Evolutionary conservation across 2,113 vertebrate species (phyloP), one percentile per base, ranked within the genome.

Genomic region (Vireo altiloquus): DNA sequence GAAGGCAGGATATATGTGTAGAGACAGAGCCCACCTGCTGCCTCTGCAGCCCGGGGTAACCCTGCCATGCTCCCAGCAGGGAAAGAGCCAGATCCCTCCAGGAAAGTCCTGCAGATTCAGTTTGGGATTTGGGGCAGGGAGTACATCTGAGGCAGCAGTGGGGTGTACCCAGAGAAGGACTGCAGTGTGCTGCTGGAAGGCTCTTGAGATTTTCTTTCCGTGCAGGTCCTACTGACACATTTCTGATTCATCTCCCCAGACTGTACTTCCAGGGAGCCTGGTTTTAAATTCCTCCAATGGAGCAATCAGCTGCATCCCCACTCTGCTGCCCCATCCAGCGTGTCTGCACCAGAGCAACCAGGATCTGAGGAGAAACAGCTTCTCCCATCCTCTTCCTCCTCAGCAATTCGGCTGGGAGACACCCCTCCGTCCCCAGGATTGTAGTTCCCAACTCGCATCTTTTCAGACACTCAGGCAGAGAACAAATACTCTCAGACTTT

Each of bases 401-500:
- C 83, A 46, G 28, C 80, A 31, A 0, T 57, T 52, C 39, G 47
- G 8, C 75, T 54, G 24, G 42, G 65, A 89, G 22, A 57, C 57
- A 52, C 14, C 31, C 14, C 37, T 76, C 68, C 25, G 17, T 10
- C 27, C 31, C 80, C 0, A 0, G 20, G 39, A 33, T 3, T 5
- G 0, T 50, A n/a, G 39, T 33, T 76, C 49, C 42, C 37, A 11
- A 27, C 50, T 35, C 4, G 0, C 79, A 61, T 21, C 20, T 90
- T 93, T 75, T 37, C 81, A 91, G 65, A 71, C 56, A 74, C 46
- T 54, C 53, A 53, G 65, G 27, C 61, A 87, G 50, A 64, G 20
- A 72, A 46, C 46, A 64, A 46, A 25, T 25, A 23, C 18, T 49
- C 95, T 96, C 91, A 93, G 95, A 90, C 88, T 95, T 81, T 92